Base-by-base conservation (phyloP, 2,113 vertebrate species). In the Tichodroma muraria region DNA sequence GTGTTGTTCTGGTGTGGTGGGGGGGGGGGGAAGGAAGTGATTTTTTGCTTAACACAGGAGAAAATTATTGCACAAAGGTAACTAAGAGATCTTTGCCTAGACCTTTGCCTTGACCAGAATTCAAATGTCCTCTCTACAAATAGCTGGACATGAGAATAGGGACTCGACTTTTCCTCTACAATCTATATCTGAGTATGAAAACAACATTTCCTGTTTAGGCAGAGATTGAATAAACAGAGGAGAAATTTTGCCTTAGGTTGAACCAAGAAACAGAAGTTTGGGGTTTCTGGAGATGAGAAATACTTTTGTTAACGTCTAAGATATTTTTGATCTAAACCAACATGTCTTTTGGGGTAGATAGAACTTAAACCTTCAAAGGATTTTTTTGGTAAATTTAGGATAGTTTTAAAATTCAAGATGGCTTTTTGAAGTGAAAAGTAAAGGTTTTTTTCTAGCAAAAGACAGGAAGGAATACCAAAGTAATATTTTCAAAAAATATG, bases 11-110 rank as follows among this genome's bases (percentile, higher is more conserved):
- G n/a, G n/a, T n/a, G n/a, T n/a, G n/a, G n/a, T n/a, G 30, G 38
- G 10, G 12, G 10, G 18, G 13, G 13, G 6, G 3, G 0, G 1
- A 5, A n/a, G 10, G 4, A 14, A 44, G 21, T 47, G 10, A 31
- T 35, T 68, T 89, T 93, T 92, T 80, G 37, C 35, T 77, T 80
- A 73, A 61, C 25, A 47, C 6, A 17, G 47, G 30, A 80, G 22
- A 80, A 80, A 59, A 89, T 42, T 56, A 24, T 70, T 89, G 16
- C 44, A 80, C 16, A 23, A 38, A 80, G 80, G 83, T 24, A 86
- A 53, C 38, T 57, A 52, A 69, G 11, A 83, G 50, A 13, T 37
- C 45, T 80, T 56, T 56, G 52, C 50, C 49, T 65, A 44, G 60
- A 90, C 30, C 40, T 65, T 73, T 88, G 38, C 30, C 54, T 77